These are phyloP conservation scores for Drosophila ambigua DNA, from an alignment of 1,140 invertebrate species.

Conservation along the genomic window DNA sequence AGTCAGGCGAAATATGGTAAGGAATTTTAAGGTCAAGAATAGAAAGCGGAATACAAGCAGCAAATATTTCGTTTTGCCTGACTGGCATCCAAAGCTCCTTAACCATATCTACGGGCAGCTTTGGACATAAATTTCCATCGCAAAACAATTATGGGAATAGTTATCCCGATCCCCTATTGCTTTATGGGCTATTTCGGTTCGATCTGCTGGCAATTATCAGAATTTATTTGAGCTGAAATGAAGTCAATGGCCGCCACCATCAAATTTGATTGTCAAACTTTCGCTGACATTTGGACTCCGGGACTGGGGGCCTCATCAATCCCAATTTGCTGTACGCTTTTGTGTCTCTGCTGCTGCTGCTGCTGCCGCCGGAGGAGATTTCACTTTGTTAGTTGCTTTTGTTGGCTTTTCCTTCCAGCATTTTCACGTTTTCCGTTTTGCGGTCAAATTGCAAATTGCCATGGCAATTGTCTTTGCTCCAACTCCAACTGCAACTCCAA, in stretches of 20 bases:
- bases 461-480: slow-evolving; percentile 53
- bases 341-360: slow-evolving; percentile 38
- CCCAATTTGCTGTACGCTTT: slow-evolving; percentile 38
- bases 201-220: slow-evolving; percentile 29
- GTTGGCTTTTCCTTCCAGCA: slow-evolving; percentile 14
- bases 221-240: slow-evolving; percentile 36
- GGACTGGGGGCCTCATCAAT: slow-evolving; percentile 38
- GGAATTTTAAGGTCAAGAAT: slow-evolving; percentile 8
- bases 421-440: slow-evolving; percentile 68
- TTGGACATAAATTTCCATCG: slow-evolving; percentile 10
- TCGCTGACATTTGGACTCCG: slow-evolving; percentile 55
- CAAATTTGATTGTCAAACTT: slow-evolving; percentile 53
- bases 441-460: slow-evolving; percentile 77
- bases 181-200: slow-evolving; percentile 2
- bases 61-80: too few species aligned
- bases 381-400: slow-evolving; percentile 53
- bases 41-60: too few species aligned
- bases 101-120: background rate
- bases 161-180: background rate
- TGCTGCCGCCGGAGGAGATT: slow-evolving; percentile 36
- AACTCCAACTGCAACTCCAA: slow-evolving; percentile 23
- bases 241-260: slow-evolving; percentile 43
- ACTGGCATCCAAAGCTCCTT: too few species aligned
- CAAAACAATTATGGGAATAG: slow-evolving; percentile 9
- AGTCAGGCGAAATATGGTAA: slow-evolving; percentile 3